phyloP scores from a whole-genome alignment of 2,113 vertebrate genomes.

The Lichenostomus cassidix region DNA sequence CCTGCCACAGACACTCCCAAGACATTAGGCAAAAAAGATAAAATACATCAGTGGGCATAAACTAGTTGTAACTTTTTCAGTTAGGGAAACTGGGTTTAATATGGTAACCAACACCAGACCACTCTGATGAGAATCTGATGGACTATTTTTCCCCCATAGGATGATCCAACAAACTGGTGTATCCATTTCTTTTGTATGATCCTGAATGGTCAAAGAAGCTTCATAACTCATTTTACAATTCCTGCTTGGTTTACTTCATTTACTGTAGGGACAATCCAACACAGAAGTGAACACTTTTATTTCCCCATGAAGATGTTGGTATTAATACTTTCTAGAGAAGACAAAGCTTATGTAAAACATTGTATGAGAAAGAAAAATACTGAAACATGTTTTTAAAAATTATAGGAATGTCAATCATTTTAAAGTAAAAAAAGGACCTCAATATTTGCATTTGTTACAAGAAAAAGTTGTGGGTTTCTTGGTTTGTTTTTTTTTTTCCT shows the following conservation, averaged over 20 bases:
- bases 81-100: background rate
- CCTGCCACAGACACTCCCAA: background rate
- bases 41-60: background rate
- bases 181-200: background rate
- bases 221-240: background rate
- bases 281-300: background rate
- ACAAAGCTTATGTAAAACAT: constrained; percentile 55
- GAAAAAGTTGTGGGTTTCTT: constrained; percentile 32
- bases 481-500: background rate
- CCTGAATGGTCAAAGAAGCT: background rate
- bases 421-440: constrained; percentile 49
- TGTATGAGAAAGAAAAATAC: constrained; percentile 27
- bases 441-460: constrained; percentile 72
- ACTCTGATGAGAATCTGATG: background rate
- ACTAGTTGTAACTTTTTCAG: background rate
- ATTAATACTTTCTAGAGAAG: constrained; percentile 5
- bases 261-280: background rate
- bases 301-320: background rate
- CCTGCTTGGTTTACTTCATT: background rate
- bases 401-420: constrained; percentile 56
- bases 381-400: constrained; percentile 41
- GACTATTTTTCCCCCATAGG: background rate
- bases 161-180: background rate
- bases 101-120: background rate
- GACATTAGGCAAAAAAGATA: background rate